These are phyloP conservation scores for Enteromius radiatus DNA, from an alignment of 2,797 vertebrate genomes.

Conservation along the genomic window DNA sequence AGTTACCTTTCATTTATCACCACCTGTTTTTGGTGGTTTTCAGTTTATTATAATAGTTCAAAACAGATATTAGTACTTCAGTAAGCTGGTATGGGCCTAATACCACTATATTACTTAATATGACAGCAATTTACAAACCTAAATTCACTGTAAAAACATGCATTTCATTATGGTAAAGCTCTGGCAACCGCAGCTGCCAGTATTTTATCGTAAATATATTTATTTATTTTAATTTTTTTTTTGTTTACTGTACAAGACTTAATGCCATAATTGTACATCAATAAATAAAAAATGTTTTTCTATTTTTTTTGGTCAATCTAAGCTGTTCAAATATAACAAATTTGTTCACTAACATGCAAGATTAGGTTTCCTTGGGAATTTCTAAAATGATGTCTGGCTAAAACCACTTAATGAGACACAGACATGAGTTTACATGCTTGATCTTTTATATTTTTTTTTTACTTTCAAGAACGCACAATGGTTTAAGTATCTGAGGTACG, in stretches of 20 bases:
- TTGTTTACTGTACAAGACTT: too few relatives aligned
- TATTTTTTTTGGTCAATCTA: too few relatives aligned
- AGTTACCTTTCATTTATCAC: background rate
- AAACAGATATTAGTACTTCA: background rate
- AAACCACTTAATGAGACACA: background rate
- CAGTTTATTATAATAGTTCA: background rate
- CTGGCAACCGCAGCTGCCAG: background rate
- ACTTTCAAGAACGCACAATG: background rate
- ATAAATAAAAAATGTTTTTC: background rate
- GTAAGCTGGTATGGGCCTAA: background rate
- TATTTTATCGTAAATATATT: too few relatives aligned
- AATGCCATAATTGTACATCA: background rate
- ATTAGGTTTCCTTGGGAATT: background rate
- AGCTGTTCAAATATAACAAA: background rate
- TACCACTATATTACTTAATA: background rate
- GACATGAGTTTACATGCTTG: background rate
- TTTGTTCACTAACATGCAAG: background rate
- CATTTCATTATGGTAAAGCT: too few relatives aligned
- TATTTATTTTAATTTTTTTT: too few relatives aligned
- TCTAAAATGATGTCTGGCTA: conserved; percentile 3
- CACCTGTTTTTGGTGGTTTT: background rate
- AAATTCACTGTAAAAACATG: too few relatives aligned
- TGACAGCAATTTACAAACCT: too few relatives aligned
- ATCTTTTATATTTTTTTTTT: background rate
- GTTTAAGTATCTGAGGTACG: background rate